Evolutionary conservation across 2,888 invertebrate genomes (phyloP), one percentile per base, ranked within the genome.

Genomic region (Neoaliturus tenellus): DNA sequence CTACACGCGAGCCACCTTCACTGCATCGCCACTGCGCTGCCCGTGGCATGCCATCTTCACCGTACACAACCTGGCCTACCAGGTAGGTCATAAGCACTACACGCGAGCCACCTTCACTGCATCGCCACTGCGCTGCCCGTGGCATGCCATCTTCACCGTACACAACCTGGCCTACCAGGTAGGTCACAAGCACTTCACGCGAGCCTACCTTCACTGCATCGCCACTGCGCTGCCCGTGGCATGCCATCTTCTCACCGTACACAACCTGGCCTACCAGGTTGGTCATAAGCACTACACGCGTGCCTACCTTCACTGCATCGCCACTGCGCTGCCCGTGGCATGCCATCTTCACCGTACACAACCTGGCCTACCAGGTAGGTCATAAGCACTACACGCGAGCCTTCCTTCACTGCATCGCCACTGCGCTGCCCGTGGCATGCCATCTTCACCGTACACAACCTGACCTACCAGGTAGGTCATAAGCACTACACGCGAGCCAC

Each of bases 161-260:
- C 98, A 98, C 89, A 98, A 98, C 89, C 91, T 97, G 28, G 93
- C 95, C n/a, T 97, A 94, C 89, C 96, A 97, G 91, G 93, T 94
- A 90, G 89, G 67, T n/a, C 97, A 94, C 89, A 93, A 93, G 89
- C 94, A 92, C 6, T 98, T 98, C 89, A 97, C 97, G 0, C 93
- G 98, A 86, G 97, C 98, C 0, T 99, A 98, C 90, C 92, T 99
- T 69, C 97, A 98, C 91, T 95, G 96, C 85, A 95, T 98, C 85
- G 97, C 96, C 0, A 95, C 96, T 14, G 92, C 94, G 81, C 97
- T 98, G 91, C 75, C 80, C 75, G 95, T 96, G 0, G 95, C 96
- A 8, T 96, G 96, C 88, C 95, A 96, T 89, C 91, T 98, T 67
- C 89, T 98, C 6, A 95, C 96, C 12, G 92, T 97, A 31, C 98